phyloP scores from a whole-genome alignment of 2,888 invertebrate species.

The Panopea generosa region DNA sequence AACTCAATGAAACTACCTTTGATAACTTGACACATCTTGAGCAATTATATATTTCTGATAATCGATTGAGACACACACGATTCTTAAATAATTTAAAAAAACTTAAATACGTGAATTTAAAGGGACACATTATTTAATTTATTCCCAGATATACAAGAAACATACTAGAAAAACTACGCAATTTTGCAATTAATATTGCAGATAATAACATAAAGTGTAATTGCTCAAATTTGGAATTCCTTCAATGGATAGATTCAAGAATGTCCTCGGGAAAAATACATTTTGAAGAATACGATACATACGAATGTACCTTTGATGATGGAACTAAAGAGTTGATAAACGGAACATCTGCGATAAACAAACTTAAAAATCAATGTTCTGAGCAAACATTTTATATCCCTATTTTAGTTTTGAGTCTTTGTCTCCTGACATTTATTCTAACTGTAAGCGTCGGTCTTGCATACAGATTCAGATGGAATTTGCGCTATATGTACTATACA shows the following conservation, averaged over 20 bases:
- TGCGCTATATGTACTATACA: conserved; percentile 36
- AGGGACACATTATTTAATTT: conserved; percentile 6
- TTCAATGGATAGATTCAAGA: too few species aligned
- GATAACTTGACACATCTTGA: too few species aligned
- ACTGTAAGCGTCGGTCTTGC: conserved; percentile 12
- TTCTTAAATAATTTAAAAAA: neutral
- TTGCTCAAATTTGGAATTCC: conserved; percentile 20
- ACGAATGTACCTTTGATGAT: neutral
- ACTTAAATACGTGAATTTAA: conserved; percentile 9
- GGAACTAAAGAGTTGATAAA: neutral
- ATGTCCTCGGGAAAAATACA: neutral
- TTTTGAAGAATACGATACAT: conserved; percentile 1
- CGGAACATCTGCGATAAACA: neutral
- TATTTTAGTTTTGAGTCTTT: conserved; percentile 15
- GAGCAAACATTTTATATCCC: conserved; percentile 1
- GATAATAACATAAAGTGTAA: conserved; percentile 13
- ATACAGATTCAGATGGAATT: conserved; percentile 33
- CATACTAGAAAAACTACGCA: neutral
- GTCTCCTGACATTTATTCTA: conserved; percentile 17
- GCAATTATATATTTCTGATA: conserved; percentile 18
- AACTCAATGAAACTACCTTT: too few species aligned
- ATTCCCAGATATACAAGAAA: neutral
- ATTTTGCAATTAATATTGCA: conserved; percentile 14
- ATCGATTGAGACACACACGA: conserved; percentile 7
- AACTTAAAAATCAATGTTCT: conserved; percentile 14